Base-by-base conservation (phyloP, 2,888 invertebrate genomes). In the Stenurella melanura region DNA sequence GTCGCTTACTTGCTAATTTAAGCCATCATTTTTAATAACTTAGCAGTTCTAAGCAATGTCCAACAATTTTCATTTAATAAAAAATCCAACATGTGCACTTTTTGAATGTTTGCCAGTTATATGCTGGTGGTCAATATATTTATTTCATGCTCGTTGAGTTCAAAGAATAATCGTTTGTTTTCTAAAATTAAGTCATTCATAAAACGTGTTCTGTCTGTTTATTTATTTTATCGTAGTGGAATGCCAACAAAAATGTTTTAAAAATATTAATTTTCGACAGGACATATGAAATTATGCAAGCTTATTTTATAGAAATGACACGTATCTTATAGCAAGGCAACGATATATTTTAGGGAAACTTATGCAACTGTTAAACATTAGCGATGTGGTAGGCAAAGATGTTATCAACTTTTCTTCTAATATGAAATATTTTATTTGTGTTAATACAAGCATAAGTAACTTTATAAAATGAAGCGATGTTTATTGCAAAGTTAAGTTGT, bases 131-230 rank as follows among this genome's bases (percentile, higher is more conserved):
- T 18, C 38, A 38, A 64, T 64, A 63, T 64, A 64, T 64, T 42
- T 42, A 19, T 42, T 64, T 64, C 15, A 17, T 17, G 18, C 42
- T 12, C 42, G 19, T 42, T 42, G 15, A 18, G 19, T 42, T 18
- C 42, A 42, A 50, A 64, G 64, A 64, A 64, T 64, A 42, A 64
- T 64, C 18, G 64, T 64, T 64, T 64, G 64, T 64, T 64, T 64
- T 64, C 64, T 42, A 21, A 42, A 64, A 42, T 18, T 42, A n/a
- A 30, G 34, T 21, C 64, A 64, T 64, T 64, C 42, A 64, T 64
- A 64, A 64, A 64, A 38, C 9, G 42, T 19, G 42, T 19, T 21
- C 18, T 17, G 64, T n/a, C 11, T n/a, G 21, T 30, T 61, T 64
- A 42, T 64, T 64, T 63, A 38, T 18, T 34, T 63, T 63, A 17